Evolutionary conservation across 2,113 vertebrate genomes (phyloP).

Genomic region (Brienomyrus brachyistius): DNA sequence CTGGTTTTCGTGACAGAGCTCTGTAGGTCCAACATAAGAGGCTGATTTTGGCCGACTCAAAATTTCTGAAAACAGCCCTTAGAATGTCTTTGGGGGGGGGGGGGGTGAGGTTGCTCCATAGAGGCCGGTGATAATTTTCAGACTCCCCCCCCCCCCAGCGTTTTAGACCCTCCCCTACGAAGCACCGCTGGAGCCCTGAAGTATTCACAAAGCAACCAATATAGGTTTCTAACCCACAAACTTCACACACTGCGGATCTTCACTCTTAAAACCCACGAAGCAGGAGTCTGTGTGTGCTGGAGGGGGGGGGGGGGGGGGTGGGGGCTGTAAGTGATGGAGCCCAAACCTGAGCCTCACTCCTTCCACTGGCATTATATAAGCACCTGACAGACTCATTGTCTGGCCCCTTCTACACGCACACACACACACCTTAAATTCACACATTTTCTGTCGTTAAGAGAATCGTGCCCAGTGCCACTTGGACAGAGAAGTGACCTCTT

Average conservation of each 20-base stretch:
- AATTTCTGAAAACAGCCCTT: not conserved
- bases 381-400: not conserved
- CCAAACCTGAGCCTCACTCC: not conserved
- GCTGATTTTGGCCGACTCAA: not conserved
- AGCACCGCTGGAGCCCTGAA: not conserved
- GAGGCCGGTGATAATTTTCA: not conserved
- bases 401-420: not conserved
- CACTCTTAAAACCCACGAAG: not conserved
- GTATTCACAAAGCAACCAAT: not conserved
- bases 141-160: not conserved
- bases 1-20: not conserved
- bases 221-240: not conserved
- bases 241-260: not conserved
- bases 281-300: not conserved
- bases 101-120: not conserved
- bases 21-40: not conserved
- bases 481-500: conserved; percentile 11
- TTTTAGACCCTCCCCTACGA: not conserved
- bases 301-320: not conserved
- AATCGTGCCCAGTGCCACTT: not conserved
- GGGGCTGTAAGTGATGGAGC: not conserved
- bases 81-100: not conserved
- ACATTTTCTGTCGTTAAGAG: not conserved
- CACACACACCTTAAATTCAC: not conserved
- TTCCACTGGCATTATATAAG: not conserved